Evolutionary conservation across 2,113 vertebrate genomes (phyloP).

Genomic region (Paramisgurnus dabryanus): DNA sequence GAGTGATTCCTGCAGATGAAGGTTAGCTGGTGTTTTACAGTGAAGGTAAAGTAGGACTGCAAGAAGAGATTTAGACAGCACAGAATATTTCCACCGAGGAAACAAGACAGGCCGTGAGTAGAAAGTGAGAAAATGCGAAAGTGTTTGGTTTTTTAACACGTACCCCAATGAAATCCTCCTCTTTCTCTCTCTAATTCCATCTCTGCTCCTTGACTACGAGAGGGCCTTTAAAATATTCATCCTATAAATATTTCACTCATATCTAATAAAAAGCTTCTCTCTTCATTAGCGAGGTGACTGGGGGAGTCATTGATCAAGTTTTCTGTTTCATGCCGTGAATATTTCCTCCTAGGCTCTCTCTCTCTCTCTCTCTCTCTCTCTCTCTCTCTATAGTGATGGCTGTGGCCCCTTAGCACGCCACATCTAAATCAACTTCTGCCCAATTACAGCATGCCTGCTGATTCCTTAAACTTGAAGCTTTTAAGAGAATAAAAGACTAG

Average conservation of each 20-base stretch:
- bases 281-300: slow-evolving; percentile 77
- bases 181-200: slow-evolving; percentile 12
- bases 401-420: background rate
- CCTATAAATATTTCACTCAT: slow-evolving; percentile 78
- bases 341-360: slow-evolving; percentile 52
- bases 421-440: slow-evolving; percentile 17
- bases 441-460: slow-evolving; percentile 38
- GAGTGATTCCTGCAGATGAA: slow-evolving; percentile 25
- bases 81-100: background rate
- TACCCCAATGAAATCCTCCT: slow-evolving; percentile 1
- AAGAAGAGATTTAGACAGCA: background rate
- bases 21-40: slow-evolving; percentile 31
- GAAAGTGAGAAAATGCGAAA: slow-evolving; percentile 30
- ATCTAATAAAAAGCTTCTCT: slow-evolving; percentile 77
- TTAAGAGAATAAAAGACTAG: background rate
- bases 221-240: slow-evolving; percentile 78
- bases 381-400: slow-evolving; percentile 23
- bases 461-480: slow-evolving; percentile 46
- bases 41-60: background rate
- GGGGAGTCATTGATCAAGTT: slow-evolving; percentile 74
- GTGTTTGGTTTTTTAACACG: slow-evolving; percentile 22
- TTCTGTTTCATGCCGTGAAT: slow-evolving; percentile 72
- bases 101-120: slow-evolving; percentile 31
- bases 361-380: slow-evolving; percentile 34
- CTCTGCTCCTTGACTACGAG: slow-evolving; percentile 41